Evolutionary conservation across 2,113 vertebrate genomes (phyloP).

Genomic region (Zingel zingel): DNA sequence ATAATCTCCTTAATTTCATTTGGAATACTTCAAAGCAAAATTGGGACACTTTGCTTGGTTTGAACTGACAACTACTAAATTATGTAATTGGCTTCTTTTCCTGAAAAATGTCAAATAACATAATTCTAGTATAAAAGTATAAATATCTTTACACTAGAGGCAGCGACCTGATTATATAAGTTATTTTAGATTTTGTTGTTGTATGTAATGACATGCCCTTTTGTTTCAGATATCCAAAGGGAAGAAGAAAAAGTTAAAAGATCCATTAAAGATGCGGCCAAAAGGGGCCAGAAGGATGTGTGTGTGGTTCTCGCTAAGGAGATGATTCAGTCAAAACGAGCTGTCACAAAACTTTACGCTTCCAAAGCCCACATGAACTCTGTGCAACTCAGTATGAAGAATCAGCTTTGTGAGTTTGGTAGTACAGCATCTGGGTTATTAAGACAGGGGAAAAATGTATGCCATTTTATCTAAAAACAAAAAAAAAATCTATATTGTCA

Average conservation of each 20-base stretch:
- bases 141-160: not conserved
- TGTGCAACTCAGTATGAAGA: constrained; percentile 96
- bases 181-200: not conserved
- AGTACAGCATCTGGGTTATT: not conserved
- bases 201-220: not conserved
- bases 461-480: not conserved
- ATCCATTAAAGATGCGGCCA: constrained; percentile 97
- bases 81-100: not conserved
- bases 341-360: constrained; percentile 92
- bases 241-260: constrained; percentile 98
- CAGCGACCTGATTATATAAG: not conserved
- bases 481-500: not conserved
- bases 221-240: constrained; percentile 92
- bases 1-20: not conserved
- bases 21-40: not conserved
- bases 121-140: not conserved
- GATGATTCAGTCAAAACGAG: constrained; percentile 92
- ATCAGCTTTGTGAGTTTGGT: constrained; percentile 92
- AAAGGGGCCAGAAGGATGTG: constrained; percentile 94
- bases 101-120: not conserved
- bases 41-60: not conserved
- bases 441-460: not conserved
- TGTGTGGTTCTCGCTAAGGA: constrained; percentile 96
- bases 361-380: constrained; percentile 99
- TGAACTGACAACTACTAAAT: not conserved